Conservation (phyloP, 2,113 vertebrate genomes). For the Callaeas wilsoni region DNA sequence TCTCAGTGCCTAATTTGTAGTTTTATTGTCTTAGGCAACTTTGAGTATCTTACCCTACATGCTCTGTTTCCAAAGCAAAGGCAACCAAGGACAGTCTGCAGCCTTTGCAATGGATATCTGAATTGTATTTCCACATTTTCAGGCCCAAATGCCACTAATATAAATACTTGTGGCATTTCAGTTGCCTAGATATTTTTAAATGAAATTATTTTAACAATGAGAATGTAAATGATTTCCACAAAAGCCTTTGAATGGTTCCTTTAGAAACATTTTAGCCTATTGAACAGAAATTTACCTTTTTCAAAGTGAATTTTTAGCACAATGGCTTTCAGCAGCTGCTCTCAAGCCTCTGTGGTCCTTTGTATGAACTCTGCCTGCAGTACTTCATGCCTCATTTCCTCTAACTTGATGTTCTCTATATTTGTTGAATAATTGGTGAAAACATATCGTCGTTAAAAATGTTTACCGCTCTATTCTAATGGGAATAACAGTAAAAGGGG, state of each 20-base stretch:
- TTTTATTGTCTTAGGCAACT: not conserved
- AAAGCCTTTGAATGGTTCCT: not conserved
- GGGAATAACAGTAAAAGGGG: not conserved
- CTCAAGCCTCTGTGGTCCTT: not conserved
- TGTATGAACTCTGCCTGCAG: not conserved
- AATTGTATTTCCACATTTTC: not conserved
- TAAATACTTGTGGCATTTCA: not conserved
- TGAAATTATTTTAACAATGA: not conserved
- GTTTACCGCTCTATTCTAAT: not conserved
- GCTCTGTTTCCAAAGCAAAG: not conserved
- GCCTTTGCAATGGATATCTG: not conserved
- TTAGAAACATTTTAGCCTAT: not conserved
- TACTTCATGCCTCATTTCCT: conserved; percentile 22
- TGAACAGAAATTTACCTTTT: conserved; percentile 9
- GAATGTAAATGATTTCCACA: conserved; percentile 6
- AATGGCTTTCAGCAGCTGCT: conserved; percentile 27
- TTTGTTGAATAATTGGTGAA: conserved; percentile 19
- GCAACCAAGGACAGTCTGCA: not conserved
- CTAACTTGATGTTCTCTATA: not conserved
- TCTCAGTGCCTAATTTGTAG: not conserved
- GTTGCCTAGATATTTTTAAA: not conserved
- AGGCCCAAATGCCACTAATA: not conserved
- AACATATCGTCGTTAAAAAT: conserved; percentile 7
- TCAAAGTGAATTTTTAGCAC: conserved; percentile 35
- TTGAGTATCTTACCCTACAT: not conserved